Conservation (phyloP, 2,888 invertebrate species). For the Chymomyza amoena region DNA sequence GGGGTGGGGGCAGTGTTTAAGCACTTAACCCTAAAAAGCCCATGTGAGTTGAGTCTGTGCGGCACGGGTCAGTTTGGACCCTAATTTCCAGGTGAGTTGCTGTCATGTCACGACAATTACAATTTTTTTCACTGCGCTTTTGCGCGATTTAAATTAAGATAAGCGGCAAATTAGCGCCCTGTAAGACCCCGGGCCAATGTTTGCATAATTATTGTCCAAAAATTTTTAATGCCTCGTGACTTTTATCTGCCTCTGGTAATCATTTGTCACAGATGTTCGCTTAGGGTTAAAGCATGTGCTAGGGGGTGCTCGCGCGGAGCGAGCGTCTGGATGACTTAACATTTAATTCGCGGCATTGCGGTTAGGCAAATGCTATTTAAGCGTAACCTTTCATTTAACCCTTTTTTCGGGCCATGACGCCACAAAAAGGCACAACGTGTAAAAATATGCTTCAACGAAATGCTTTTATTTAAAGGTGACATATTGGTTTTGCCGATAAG, state of each 20-base stretch:
- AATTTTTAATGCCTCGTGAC: background rate
- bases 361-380: conserved; percentile 13
- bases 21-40: background rate
- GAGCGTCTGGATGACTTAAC: conserved; percentile 49
- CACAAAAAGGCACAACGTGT: conserved; percentile 37
- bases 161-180: conserved; percentile 74
- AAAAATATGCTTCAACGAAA: conserved; percentile 37
- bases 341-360: conserved; percentile 26
- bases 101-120: conserved; percentile 70
- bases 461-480: conserved; percentile 57
- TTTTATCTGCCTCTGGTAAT: conserved; percentile 69
- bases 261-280: conserved; percentile 76
- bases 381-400: conserved; percentile 74
- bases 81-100: conserved; percentile 27
- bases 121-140: conserved; percentile 59
- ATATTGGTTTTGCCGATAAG: conserved; percentile 65
- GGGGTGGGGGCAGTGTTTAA: background rate
- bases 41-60: background rate
- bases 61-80: conserved; percentile 13
- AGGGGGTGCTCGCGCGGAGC: conserved; percentile 9
- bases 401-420: conserved; percentile 60
- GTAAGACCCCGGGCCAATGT: conserved; percentile 53
- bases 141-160: conserved; percentile 74
- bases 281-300: conserved; percentile 23
- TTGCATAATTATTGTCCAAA: conserved; percentile 62